phyloP scores from a whole-genome alignment of 2,888 invertebrate genomes.

The Coenonympha glycerion region DNA sequence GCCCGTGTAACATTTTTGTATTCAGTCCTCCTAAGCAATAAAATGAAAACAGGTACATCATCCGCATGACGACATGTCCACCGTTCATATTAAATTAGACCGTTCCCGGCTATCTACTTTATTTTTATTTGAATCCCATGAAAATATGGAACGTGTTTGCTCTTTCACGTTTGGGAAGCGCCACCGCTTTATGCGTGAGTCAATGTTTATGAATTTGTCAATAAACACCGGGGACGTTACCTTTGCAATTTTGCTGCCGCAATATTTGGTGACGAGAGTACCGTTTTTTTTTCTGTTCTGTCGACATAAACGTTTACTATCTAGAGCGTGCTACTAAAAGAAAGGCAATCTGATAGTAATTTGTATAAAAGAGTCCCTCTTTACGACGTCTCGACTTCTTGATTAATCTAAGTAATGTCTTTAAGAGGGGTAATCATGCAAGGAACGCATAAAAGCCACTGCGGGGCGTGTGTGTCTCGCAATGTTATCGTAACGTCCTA shows the following conservation, averaged over 20 bases:
- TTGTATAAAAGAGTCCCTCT: conserved; percentile 58
- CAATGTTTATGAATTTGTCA: conserved; percentile 74
- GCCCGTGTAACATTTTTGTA: conserved; percentile 59
- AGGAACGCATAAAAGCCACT: conserved; percentile 56
- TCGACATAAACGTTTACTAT: conserved; percentile 55
- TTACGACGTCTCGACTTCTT: conserved; percentile 50
- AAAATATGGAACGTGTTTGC: conserved; percentile 68
- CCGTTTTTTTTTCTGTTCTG: conserved; percentile 28
- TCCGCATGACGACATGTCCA: conserved; percentile 61
- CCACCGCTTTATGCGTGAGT: conserved; percentile 61
- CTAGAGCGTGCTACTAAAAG: conserved; percentile 51
- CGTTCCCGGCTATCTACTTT: conserved; percentile 66
- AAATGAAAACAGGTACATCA: conserved; percentile 64
- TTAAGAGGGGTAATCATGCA: conserved; percentile 60
- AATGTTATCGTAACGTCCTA: conserved; percentile 40
- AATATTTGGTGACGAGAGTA: conserved; percentile 40
- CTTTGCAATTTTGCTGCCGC: conserved; percentile 50
- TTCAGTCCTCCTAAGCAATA: conserved; percentile 64
- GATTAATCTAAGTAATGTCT: conserved; percentile 51
- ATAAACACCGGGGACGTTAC: conserved; percentile 60
- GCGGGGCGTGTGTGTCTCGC: conserved; percentile 49
- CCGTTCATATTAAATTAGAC: conserved; percentile 72
- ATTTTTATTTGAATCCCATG: conserved; percentile 74
- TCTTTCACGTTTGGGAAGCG: conserved; percentile 55
- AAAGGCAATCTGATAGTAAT: conserved; percentile 63